phyloP scores from a whole-genome alignment of 1,140 invertebrate species.

The Maniola jurtina region DNA sequence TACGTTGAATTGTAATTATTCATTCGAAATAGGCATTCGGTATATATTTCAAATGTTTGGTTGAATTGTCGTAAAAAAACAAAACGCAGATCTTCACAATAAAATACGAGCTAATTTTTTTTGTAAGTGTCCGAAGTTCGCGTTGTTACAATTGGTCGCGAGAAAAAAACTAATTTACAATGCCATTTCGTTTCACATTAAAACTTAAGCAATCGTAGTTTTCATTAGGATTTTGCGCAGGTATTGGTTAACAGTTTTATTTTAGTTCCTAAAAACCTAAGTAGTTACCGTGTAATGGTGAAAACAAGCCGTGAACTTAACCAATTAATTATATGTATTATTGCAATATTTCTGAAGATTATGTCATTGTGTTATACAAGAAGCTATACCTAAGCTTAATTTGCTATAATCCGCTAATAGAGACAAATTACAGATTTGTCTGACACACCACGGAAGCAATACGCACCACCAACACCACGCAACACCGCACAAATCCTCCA shows the following conservation, averaged over 20 bases:
- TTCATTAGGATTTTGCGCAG: not conserved
- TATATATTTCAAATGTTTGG: not conserved
- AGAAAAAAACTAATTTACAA: constrained; percentile 29
- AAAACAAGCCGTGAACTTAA: not conserved
- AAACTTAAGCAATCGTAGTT: constrained; percentile 17
- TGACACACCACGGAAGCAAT: too few relatives aligned
- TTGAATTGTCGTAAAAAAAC: not conserved
- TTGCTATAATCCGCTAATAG: too few relatives aligned
- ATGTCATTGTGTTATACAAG: too few relatives aligned
- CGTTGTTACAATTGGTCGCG: constrained; percentile 13
- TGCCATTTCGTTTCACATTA: constrained; percentile 22
- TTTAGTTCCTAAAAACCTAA: constrained; percentile 5
- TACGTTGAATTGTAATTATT: too few relatives aligned
- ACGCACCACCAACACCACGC: too few relatives aligned
- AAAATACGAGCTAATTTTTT: not conserved
- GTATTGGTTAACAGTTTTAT: constrained; percentile 21
- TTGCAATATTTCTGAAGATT: not conserved
- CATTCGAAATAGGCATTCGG: too few relatives aligned
- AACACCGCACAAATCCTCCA: too few relatives aligned
- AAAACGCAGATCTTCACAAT: not conserved
- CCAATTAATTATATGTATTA: not conserved
- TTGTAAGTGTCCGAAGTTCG: constrained; percentile 10
- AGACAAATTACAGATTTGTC: too few relatives aligned
- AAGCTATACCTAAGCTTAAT: too few relatives aligned
- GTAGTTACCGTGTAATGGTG: not conserved